phyloP scores from a whole-genome alignment of 2,888 invertebrate genomes.

The Calephelis perditalis region DNA sequence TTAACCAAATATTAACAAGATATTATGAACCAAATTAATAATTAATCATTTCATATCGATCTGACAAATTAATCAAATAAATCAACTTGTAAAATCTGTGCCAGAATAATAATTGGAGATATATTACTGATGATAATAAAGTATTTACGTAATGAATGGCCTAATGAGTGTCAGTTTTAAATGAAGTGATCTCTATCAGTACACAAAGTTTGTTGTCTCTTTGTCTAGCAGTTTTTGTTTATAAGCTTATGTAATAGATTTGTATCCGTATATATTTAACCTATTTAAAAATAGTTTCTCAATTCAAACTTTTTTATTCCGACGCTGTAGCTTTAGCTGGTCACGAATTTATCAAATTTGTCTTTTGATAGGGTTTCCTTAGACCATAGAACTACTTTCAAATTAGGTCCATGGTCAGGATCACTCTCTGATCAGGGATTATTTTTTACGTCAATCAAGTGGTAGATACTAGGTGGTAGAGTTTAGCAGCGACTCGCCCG shows the following conservation, averaged over 20 bases:
- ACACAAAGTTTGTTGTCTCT: conserved; percentile 9
- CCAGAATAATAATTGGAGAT: conserved; percentile 34
- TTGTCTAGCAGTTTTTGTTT: conserved; percentile 3
- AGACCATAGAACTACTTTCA: too few relatives aligned
- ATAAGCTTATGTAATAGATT: neutral
- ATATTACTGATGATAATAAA: conserved; percentile 66
- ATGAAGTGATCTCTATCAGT: neutral
- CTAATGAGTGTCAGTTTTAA: conserved; percentile 72
- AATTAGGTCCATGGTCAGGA: too few relatives aligned
- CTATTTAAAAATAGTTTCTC: too few relatives aligned
- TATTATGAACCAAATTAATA: neutral
- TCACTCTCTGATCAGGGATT: too few relatives aligned
- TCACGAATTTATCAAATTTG: too few relatives aligned
- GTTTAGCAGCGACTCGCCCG: too few relatives aligned
- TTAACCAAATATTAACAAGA: too few relatives aligned
- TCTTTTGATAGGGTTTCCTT: too few relatives aligned
- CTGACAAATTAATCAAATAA: conserved; percentile 3
- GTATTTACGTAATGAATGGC: conserved; percentile 65
- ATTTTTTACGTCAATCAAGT: too few relatives aligned
- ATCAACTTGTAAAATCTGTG: conserved; percentile 1
- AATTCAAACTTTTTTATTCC: too few relatives aligned
- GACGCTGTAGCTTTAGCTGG: too few relatives aligned
- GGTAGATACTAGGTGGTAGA: too few relatives aligned
- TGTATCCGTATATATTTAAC: neutral
- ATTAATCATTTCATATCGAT: neutral